Evolutionary conservation across 2,113 vertebrate genomes (phyloP).

Genomic region (Boulengeromyrus knoepffleri): DNA sequence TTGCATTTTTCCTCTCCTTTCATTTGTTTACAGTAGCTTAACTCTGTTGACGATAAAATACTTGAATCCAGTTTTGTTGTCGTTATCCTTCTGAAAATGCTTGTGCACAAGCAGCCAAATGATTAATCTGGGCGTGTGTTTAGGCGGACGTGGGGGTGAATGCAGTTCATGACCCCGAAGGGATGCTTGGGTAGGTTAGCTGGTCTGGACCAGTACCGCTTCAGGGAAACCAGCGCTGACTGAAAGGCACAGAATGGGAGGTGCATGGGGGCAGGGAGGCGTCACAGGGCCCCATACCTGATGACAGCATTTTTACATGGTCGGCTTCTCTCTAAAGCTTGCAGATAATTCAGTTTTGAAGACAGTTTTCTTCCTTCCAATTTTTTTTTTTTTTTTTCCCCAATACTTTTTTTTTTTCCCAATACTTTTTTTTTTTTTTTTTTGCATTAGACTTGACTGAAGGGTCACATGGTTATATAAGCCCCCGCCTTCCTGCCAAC

Average conservation of each 20-base stretch:
- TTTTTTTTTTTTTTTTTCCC: not conserved
- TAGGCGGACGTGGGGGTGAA: not conserved
- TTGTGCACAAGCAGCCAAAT: not conserved
- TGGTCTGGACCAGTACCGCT: not conserved
- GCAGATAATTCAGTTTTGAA: not conserved
- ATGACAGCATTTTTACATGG: not conserved
- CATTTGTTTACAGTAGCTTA: not conserved
- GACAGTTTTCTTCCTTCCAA: not conserved
- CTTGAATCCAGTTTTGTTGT: constrained; percentile 15
- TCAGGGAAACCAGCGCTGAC: constrained; percentile 23
- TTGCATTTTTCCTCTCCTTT: not conserved
- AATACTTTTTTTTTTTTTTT: not conserved
- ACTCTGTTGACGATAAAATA: not conserved
- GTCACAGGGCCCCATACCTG: not conserved
- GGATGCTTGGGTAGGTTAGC: constrained; percentile 24
- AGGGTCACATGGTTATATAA: not conserved
- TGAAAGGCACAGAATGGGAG: not conserved
- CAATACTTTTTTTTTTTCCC: not conserved
- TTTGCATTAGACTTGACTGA: not conserved
- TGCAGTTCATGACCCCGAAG: constrained; percentile 7
- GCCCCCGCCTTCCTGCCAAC: not conserved
- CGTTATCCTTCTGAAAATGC: not conserved
- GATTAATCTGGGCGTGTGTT: not conserved
- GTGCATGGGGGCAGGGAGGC: not conserved
- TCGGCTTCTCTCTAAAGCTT: not conserved